These are phyloP conservation scores for Carapus acus DNA, from an alignment of 2,797 vertebrate species.

Conservation along the genomic window DNA sequence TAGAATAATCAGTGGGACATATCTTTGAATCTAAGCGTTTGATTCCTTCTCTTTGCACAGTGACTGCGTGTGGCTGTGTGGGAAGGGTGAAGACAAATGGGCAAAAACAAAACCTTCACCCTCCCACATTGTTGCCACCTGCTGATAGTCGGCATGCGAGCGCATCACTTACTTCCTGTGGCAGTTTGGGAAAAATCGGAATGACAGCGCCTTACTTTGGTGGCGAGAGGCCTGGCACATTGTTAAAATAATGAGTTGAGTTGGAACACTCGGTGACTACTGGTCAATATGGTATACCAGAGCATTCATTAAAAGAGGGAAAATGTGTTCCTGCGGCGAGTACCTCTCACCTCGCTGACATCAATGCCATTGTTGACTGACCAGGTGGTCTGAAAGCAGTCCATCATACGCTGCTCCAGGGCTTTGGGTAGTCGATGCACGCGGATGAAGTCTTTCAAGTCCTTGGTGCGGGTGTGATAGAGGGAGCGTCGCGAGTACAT, in stretches of 20 bases:
- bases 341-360: conserved; percentile 59
- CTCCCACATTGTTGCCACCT: conserved; percentile 35
- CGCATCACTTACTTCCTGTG: neutral
- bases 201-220: too few relatives aligned
- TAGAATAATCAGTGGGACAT: too few relatives aligned
- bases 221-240: too few relatives aligned
- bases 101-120: conserved; percentile 33
- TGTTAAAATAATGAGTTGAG: too few relatives aligned
- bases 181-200: too few relatives aligned
- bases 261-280: too few relatives aligned
- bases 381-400: conserved; percentile 97
- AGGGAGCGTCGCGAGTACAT: conserved; percentile 68
- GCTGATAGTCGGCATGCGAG: conserved; percentile 8
- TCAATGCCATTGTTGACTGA: conserved; percentile 95
- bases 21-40: too few relatives aligned
- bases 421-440: conserved; percentile 64
- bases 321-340: too few relatives aligned
- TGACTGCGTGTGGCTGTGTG: conserved; percentile 23
- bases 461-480: conserved; percentile 68
- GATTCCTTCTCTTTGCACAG: too few relatives aligned
- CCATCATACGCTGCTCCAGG: conserved; percentile 89
- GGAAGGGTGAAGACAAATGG: conserved; percentile 30
- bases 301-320: neutral
- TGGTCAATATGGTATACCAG: too few relatives aligned
- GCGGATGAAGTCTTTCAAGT: conserved; percentile 70